Conservation (phyloP, 2,888 invertebrate genomes). For the Anthophora plumipes region DNA sequence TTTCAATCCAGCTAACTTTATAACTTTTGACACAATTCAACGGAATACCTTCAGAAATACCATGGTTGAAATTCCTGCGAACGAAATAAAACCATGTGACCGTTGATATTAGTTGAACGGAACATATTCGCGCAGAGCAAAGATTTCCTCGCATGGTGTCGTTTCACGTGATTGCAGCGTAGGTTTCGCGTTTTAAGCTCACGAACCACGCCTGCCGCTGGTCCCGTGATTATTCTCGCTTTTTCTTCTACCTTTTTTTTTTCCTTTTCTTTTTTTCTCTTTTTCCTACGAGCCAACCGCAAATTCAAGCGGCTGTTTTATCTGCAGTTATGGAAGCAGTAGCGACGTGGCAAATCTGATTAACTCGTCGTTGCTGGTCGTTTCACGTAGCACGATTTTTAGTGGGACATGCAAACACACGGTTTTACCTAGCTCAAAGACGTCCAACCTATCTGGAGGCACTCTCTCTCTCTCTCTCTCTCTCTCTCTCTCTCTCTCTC, state of each 20-base stretch:
- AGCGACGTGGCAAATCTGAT: conserved; percentile 53
- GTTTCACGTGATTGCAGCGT: conserved; percentile 19
- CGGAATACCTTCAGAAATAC: neutral
- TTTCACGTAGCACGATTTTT: conserved; percentile 53
- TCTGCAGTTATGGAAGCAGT: conserved; percentile 32
- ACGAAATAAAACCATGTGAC: neutral
- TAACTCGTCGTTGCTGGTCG: conserved; percentile 50
- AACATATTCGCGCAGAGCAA: conserved; percentile 5
- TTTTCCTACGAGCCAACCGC: neutral
- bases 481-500: neutral
- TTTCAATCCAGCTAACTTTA: too few species aligned
- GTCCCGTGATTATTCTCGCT: conserved; percentile 24
- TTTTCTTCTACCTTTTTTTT: too few species aligned
- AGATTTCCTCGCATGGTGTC: conserved; percentile 12
- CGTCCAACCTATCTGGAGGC: conserved; percentile 37
- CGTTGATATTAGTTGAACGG: conserved; percentile 14
- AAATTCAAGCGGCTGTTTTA: conserved; percentile 41
- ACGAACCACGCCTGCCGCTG: neutral
- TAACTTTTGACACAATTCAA: neutral
- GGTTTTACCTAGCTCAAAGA: conserved; percentile 51
- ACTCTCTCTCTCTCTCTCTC: neutral
- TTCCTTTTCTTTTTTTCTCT: neutral
- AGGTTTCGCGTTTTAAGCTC: conserved; percentile 18
- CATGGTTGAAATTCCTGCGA: neutral
- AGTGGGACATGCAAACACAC: conserved; percentile 60